Base-by-base conservation (phyloP, 2,113 vertebrate species). In the Macheiramphus alcinus region DNA sequence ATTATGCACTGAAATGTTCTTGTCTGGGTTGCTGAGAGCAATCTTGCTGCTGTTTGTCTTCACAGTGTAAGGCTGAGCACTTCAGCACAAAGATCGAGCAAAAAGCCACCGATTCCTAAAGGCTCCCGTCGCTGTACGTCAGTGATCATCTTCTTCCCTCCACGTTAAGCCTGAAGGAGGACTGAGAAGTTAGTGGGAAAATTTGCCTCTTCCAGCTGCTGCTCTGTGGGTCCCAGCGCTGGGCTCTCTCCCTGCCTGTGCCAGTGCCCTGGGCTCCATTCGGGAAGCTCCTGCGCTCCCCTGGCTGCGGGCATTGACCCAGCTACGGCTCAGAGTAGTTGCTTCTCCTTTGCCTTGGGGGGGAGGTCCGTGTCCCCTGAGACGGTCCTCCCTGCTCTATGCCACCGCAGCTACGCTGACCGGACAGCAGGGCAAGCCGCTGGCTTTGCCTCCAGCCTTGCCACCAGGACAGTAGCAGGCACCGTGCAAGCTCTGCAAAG, bases 1-100 rank as follows among this genome's bases (percentile, higher is more conserved):
- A 96, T 97, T 92, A 95, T n/a, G 78, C 86, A 66, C 74, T 80
- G 82, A 97, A 94, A 94, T 76, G 62, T 94, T 96, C 91, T 83
- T 91, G 88, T 91, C 94, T 96, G 83, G 86, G 74, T 93, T 94
- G 80, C 86, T 94, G 93, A 91, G 83, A 97, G 84, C 81, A 90
- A 73, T 96, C 90, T 96, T 86, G 56, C 75, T 26, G 25, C 80
- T 87, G 80, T 94, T 91, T 87, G 48, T 93, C 86, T 96, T 58
- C 23, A 3, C 47, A 40, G 58, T 45, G 25, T 76, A 92, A 91
- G 88, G 32, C 62, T 83, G 88, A 93, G 66, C 66, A 55, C 43
- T 80, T 93, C 45, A 74, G 80, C 55, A 63, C 42, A 82, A 73
- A 93, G 80, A 80, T 1, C 61, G 72, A 82, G 70, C 47, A 50